A percentile compares a stretch with the other conserved stretches of the same genome.
phyloP scores from a whole-genome alignment of 2,888 invertebrate genomes.

The Drosophila diplacantha region DNA sequence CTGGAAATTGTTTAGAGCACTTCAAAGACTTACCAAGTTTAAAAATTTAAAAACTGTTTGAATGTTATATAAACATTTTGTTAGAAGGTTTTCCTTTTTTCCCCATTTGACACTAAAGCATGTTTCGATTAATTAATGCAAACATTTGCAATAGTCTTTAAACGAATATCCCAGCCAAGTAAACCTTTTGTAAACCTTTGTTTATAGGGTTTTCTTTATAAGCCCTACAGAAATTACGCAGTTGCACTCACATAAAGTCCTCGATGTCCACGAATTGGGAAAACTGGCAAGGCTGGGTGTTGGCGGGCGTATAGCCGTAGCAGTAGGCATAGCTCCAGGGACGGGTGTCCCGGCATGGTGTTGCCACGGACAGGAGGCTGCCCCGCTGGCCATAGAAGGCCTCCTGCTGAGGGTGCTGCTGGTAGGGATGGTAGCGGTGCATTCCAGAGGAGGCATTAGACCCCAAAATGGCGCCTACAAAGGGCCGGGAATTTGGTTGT shows the following conservation, averaged over 20 bases:
- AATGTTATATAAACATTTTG: not conserved
- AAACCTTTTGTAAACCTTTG: not conserved
- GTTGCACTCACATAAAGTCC: conserved; percentile 85
- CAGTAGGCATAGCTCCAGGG: conserved; percentile 84
- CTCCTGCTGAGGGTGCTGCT: conserved; percentile 34
- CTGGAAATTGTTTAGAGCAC: not conserved
- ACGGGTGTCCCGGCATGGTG: conserved; percentile 79
- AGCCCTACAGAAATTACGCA: not conserved
- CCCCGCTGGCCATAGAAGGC: conserved; percentile 17
- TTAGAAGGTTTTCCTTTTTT: not conserved
- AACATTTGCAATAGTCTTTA: not conserved
- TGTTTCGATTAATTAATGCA: no score
- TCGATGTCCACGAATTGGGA: conserved; percentile 84
- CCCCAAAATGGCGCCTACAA: conserved; percentile 21
- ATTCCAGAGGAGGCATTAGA: conserved; percentile 9
- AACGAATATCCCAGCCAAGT: not conserved
- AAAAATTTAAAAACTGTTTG: no score
- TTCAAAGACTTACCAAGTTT: no score
- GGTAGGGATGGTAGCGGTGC: conserved; percentile 61
- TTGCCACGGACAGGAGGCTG: conserved; percentile 39
- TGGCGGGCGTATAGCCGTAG: conserved; percentile 80
- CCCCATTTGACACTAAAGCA: not conserved
- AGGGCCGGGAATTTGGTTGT: not conserved
- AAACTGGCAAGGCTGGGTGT: conserved; percentile 82
- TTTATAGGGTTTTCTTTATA: not conserved